Evolutionary conservation across 2,113 vertebrate genomes (phyloP), one percentile per base, ranked within the genome.

Genomic region (Rhadina sibilatrix): DNA sequence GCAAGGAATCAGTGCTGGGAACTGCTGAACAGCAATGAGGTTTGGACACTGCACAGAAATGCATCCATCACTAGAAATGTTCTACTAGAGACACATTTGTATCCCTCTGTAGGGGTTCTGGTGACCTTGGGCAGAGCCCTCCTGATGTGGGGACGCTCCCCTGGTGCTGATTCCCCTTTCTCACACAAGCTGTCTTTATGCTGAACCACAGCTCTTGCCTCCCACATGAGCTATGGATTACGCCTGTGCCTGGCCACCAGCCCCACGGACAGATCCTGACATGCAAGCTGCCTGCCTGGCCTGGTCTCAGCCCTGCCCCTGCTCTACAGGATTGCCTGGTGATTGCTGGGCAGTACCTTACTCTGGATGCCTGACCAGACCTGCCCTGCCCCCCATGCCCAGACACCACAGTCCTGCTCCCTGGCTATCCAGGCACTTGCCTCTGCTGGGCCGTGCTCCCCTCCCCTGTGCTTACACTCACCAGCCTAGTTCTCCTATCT

Each of bases 21-120:
- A 74, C n/a, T 50, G 74, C 54, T 65, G 9, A 77, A 65, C 28
- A 46, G 46, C 10, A 1, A n/a, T 49, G 22, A 93, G 13, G 50
- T 37, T 83, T 83, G 80, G 71, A 56, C 33, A 47, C 38, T 33
- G 78, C 56, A 82, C n/a, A 87, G 74, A 89, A 93, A 57, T 11
- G 25, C 60, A 61, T 84, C 42, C n/a, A 50, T 61, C 60, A 81
- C 56, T 59, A 64, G 25, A 50, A 91, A 50, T 42, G 18, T 59
- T 74, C 69, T 78, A 10, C 33, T 47, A 72, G 14, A 89, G 35
- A 72, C 56, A 78, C 13, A 35, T 74, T 89, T 66, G 18, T 46
- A 46, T 50, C 25, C 14, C 42, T 84, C 69, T 53, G 10, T 7
- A 68, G 5, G 27, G 31, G 16, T 68, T 40, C 54, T 31, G 35